phyloP scores from a whole-genome alignment of 2,797 vertebrate species.

The Bothrops alternatus region DNA sequence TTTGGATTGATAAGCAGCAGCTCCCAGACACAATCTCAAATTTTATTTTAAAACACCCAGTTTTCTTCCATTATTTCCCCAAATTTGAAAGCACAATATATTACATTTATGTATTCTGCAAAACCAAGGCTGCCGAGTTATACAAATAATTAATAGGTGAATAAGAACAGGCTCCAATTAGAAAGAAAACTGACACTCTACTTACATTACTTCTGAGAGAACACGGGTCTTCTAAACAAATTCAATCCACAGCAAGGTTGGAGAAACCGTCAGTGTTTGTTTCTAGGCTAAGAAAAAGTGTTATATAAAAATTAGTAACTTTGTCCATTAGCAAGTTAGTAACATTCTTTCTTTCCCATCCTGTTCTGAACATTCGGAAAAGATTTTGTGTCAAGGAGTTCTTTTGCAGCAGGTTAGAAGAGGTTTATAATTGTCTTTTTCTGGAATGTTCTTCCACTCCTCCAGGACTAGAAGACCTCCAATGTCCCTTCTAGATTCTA shows the following conservation, averaged over 20 bases:
- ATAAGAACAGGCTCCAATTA: background rate
- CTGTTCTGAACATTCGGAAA: background rate
- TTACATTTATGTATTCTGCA: background rate
- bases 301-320: background rate
- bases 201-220: constrained; percentile 48
- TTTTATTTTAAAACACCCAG: background rate
- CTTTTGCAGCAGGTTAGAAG: background rate
- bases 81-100: background rate
- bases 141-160: background rate
- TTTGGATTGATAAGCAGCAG: background rate
- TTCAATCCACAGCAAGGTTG: constrained; percentile 31
- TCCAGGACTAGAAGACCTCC: background rate
- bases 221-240: background rate
- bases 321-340: background rate
- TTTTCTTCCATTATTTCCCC: background rate
- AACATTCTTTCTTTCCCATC: background rate
- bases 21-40: background rate
- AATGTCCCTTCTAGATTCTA: background rate
- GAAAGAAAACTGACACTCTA: background rate
- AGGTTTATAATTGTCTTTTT: background rate
- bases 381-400: background rate
- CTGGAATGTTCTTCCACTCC: background rate
- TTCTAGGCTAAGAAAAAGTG: background rate
- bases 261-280: background rate
- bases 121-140: background rate